Base-by-base conservation (phyloP, 2,113 vertebrate species). In the Corythornis cristatus region DNA sequence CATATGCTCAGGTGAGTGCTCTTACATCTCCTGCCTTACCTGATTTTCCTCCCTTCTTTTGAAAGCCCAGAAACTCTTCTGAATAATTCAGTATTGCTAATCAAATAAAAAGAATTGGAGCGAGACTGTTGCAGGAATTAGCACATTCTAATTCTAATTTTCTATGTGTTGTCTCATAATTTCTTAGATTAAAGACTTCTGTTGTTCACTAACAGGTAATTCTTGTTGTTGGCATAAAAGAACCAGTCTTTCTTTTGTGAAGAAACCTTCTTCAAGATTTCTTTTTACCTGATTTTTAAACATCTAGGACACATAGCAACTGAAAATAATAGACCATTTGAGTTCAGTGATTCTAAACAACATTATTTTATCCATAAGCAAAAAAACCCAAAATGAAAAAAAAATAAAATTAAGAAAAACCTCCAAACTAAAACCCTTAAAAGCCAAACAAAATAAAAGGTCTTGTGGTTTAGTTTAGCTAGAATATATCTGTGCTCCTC, bases 1-100 rank as follows among this genome's bases (percentile, higher is more conserved):
- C 99, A 99, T 93, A 99, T 99, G 99, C 99, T 99, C 97, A 99
- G 99, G 99, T 99, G 83, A 70, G 98, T 96, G 70, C 40, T 95
- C 86, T 73, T 75, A 43, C 8, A 37, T 81, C 15, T 87, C 79
- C 16, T 89, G 7, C 37, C 48, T 95, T 40, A 13, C 31, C 81
- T 76, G 42, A 53, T 56, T 86, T 35, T 53, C 29, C 14, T 16
- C 33, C 22, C 16, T 35, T 50, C 21, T 73, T 84, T 51, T 31
- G 5, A 67, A 87, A 74, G 19, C 26, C 45, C 17, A 54, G 28
- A 12, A 50, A 40, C 16, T 61, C 20, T 86, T 80, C 77, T n/a
- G 28, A 79, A 68, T 64, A 88, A 37, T 89, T 82, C 14, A 48
- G 0, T 85, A 33, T 71, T 88, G 22, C 15, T 68, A 88, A 33